Evolutionary conservation across 2,888 invertebrate species (phyloP), one percentile per base, ranked within the genome.

Genomic region (Lithosia quadra): DNA sequence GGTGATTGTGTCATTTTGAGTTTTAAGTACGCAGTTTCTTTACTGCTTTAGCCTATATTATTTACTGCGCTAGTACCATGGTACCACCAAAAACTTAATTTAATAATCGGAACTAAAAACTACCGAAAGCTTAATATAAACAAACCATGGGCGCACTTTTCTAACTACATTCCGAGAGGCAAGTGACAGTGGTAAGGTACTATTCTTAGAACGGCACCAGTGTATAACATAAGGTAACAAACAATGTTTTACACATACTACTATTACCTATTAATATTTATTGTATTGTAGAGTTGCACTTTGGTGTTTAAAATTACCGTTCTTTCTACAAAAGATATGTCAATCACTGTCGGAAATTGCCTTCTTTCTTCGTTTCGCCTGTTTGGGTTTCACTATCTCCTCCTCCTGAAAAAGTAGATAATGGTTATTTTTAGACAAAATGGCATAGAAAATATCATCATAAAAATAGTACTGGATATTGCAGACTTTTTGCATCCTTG

Each of bases 271-370:
- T 58, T 34, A 88, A 90, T 90, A 88, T 90, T 90, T 90, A 90
- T 90, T 92, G 91, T 91, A 90, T 91, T 91, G 90, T 91, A 89
- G 92, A 93, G 95, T 94, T 93, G 93, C 94, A 95, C 94, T 95
- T 94, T 94, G 93, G 93, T 93, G 93, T 95, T 90, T 90, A 86
- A 87, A 88, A 90, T 90, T 91, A 92, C 90, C 88, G 84, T 90
- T 85, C 77, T 84, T 88, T 88, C 89, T 86, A 84, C 84, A 88
- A 83, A 86, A 91, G 89, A 90, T 94, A 92, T 95, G 97, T 98
- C 97, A 98, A 96, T 99, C 98, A 94, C 98, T 98, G 93, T 99
- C 99, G 79, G 98, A 98, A 90, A 98, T 97, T 70, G 98, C 97
- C 95, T 98, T 98, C 97, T 98, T 98, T 92, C 98, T 96, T 89